Evolutionary conservation across 1,140 invertebrate genomes (phyloP), one percentile per base, ranked within the genome.

Genomic region (Scaptomyza hsui): DNA sequence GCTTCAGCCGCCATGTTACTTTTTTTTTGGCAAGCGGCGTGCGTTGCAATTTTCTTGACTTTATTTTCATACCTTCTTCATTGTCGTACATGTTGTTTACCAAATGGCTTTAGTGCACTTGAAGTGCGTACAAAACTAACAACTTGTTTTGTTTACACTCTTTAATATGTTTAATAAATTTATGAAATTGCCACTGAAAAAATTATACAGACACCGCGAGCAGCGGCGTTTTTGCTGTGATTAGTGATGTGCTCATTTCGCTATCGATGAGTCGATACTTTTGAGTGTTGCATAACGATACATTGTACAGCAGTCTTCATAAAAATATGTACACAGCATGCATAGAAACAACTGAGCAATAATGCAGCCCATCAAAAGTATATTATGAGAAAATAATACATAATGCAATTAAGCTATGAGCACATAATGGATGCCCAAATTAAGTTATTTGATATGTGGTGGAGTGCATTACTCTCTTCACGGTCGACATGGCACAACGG

Each of bases 61-160:
- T 15, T 15, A 21, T 16, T 44, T 24, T 19, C 52, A 55, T 78
- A 91, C 90, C 89, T 67, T 91, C 90, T 37, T 91, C 90, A 53
- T 91, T 91, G 57, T 91, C 90, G 72, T 91, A 91, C 90, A 91
- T 89, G 69, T 80, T 90, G 1, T 60, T 86, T 56, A 1, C n/a
- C 18, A n/a, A 32, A 44, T 61, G 18, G 42, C 21, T 13, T 21
- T 47, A 56, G 45, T 72, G 82, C 79, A 83, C 74, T 71, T 29
- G 0, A 37, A 18, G 29, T 16, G 21, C 18, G 5, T 5, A 16
- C 35, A 6, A 24, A 32, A 47, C 10, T 47, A n/a, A 15, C 5
- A 26, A 44, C 39, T 42, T 24, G 3, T 7, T n/a, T 1, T 16
- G 12, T 16, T 16, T 35, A 35, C 1, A 24, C 32, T 35, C 16